A percentile compares a stretch with the other conserved stretches of the same genome.
Evolutionary conservation across 2,113 vertebrate species (phyloP).

Genomic region (Jacana jacana): DNA sequence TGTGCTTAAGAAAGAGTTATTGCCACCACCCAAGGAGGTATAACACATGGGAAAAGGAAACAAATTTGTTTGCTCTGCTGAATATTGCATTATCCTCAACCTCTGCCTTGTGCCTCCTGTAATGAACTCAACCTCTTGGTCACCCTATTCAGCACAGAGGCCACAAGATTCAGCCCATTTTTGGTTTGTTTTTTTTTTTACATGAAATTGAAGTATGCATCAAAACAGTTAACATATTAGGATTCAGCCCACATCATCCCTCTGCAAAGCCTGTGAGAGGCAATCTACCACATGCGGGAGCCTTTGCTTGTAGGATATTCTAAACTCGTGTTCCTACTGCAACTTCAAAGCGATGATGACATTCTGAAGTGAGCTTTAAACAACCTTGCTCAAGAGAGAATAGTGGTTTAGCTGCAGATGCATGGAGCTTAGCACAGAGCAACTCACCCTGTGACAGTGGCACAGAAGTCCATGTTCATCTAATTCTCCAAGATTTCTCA

Average conservation of each 20-base stretch:
- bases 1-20: neutral
- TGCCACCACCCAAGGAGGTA: neutral
- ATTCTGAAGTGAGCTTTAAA: constrained; percentile 52
- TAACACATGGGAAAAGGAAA: neutral
- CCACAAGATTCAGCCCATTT: neutral
- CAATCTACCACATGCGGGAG: constrained; percentile 61
- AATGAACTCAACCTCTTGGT: accelerated
- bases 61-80: neutral
- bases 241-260: constrained; percentile 31
- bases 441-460: neutral
- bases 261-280: constrained; percentile 32
- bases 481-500: constrained; percentile 15
- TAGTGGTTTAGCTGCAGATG: neutral
- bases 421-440: neutral
- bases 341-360: neutral
- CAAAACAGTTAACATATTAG: constrained; percentile 29
- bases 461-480: neutral
- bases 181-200: too few relatives aligned
- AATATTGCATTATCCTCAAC: neutral
- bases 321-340: constrained; percentile 47
- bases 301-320: constrained; percentile 40
- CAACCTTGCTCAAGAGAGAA: constrained; percentile 24
- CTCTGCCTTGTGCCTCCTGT: accelerated
- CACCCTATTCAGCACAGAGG: neutral
- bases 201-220: neutral